Base-by-base conservation (phyloP, 2,113 vertebrate species). In the Chinchilla lanigera region DNA sequence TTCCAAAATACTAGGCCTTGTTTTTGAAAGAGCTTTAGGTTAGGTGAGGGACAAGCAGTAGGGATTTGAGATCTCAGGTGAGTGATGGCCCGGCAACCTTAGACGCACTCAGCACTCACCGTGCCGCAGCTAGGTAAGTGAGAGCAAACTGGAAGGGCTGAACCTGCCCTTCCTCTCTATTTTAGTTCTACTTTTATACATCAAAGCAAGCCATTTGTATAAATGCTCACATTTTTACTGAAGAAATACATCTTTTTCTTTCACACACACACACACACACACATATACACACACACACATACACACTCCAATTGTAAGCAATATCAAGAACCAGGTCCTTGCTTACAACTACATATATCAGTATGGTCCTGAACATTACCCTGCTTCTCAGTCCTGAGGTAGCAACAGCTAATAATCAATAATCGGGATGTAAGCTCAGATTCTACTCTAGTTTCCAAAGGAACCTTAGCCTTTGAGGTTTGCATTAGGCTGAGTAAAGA, bases 391-490 rank as follows among this genome's bases (percentile, higher is more conserved):
- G 88, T 85, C 50, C 90, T n/a, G 38, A 90, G 77, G 82, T 63
- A 78, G 77, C n/a, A 50, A 92, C 61, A 50, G 85, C 82, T 71
- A 63, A 92, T 88, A 82, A 97, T 96, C 96, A n/a, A 83, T 83
- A 96, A 90, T 92, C 94, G 56, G 81, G 54, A 81, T 94, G 65
- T 75, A 92, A 93, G 90, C 90, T 96, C 90, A 54, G 44, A 93
- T 88, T 61, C 86, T 81, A 63, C 78, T 69, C 95, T 82, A 7
- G 92, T 95, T 97, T 95, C 88, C 88, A 81, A 90, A 96, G 95
- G 30, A 90, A 14, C 92, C 44, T 83, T 81, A 90, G 88, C 81
- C 88, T 96, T 88, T 71, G 85, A 96, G 85, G 75, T 56, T 92
- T 24, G 0, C 88, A 80, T 86, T 38, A 92, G 86, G 84, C 7